A percentile compares a stretch with the other conserved stretches of the same genome.
Conservation (phyloP, 2,113 vertebrate species). For the Astur gentilis region DNA sequence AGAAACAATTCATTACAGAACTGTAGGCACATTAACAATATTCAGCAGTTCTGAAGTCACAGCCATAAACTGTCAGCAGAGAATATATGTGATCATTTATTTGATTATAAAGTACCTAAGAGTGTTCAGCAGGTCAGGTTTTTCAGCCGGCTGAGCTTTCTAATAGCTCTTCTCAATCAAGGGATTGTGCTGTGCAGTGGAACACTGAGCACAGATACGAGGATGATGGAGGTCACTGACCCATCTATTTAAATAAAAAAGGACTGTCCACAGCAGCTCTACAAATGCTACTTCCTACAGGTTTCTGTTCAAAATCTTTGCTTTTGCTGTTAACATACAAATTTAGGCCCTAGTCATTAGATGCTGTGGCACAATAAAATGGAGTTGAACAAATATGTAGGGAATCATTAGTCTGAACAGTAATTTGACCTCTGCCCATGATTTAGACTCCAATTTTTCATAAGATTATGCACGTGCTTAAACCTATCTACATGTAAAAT, state of each 20-base stretch:
- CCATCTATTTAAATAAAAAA: constrained; percentile 40
- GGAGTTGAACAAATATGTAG: background rate
- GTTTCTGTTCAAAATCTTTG: background rate
- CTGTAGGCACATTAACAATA: constrained; percentile 10
- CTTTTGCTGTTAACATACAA: background rate
- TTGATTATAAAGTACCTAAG: constrained; percentile 67
- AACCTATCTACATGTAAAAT: background rate
- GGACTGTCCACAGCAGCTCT: background rate
- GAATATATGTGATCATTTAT: constrained; percentile 59
- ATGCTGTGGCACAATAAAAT: background rate
- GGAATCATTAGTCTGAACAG: background rate
- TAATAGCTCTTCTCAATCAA: constrained; percentile 69
- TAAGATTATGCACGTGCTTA: background rate
- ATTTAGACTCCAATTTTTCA: background rate
- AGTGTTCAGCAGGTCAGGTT: constrained; percentile 54
- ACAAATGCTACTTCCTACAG: background rate
- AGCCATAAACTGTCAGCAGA: constrained; percentile 51
- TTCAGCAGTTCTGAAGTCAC: constrained; percentile 55
- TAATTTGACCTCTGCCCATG: background rate
- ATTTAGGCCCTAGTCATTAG: background rate
- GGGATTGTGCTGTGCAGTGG: constrained; percentile 23
- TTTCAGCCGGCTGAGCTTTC: constrained; percentile 35
- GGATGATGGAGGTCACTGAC: constrained; percentile 51
- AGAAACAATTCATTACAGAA: constrained; percentile 52
- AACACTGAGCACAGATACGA: background rate